Base-by-base conservation (phyloP, 2,888 invertebrate genomes). In the Dioctria rufipes region DNA sequence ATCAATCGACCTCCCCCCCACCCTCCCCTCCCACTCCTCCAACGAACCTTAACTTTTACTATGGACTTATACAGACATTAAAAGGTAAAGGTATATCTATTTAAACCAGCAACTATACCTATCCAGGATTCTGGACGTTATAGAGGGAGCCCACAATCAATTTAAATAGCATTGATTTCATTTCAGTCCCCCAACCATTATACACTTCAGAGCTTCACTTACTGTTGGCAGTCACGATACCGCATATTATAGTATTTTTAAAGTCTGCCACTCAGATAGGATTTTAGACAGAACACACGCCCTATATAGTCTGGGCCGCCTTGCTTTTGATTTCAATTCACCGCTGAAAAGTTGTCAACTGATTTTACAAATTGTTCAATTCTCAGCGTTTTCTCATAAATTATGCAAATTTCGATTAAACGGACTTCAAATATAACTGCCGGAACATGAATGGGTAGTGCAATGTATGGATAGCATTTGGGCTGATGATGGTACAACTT, bases 171-270 rank as follows among this genome's bases (percentile, higher is more conserved):
- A n/a, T 54, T n/a, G n/a, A 11, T n/a, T 54, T n/a, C 54, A 54
- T 54, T 54, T 54, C 54, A 54, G 54, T 2, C 8, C 25, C 25
- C 25, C 25, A 1, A n/a, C 11, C 54, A 3, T n/a, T 11, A 54
- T 54, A 54, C 1, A n/a, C 54, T 54, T 54, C 11, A 54, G 61
- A 8, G 25, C 25, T 61, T 37, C 61, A 61, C 5, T 61, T 13
- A 61, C 25, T 61, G 61, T 39, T 61, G n/a, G 37, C 61, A 61
- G 61, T 61, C 61, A 61, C 61, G 61, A 39, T 61, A 61, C 8
- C 61, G 13, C 39, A 39, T 61, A 61, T 61, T 61, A 13, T 25
- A 39, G 8, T 6, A 61, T 61, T 61, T 61, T 25, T 11, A 39
- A 4, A 61, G 25, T 39, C 8, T 37, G 5, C 61, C 61, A 61